Percentiles rank a stretch among this genome's conserved stretches.
These are phyloP conservation scores for Luffia ferchaultella DNA, from an alignment of 2,888 invertebrate species.

Conservation along the genomic window DNA sequence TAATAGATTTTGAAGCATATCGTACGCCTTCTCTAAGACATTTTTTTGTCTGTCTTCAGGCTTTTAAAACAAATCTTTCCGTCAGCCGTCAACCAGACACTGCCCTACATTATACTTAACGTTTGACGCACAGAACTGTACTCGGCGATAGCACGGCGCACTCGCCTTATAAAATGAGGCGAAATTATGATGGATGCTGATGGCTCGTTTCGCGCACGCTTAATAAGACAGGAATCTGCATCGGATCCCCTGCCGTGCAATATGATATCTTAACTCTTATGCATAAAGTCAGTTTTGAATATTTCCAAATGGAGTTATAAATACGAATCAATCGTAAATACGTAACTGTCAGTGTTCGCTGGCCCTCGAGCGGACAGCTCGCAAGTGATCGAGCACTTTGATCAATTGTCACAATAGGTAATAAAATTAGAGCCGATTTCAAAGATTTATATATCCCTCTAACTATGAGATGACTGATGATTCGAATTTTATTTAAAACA, in stretches of 20 bases:
- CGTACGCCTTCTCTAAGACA: too few relatives aligned
- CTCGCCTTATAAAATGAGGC: constrained; percentile 35
- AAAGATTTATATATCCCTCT: too few relatives aligned
- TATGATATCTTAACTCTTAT: constrained; percentile 19
- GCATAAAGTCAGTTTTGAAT: constrained; percentile 19
- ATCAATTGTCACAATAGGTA: constrained; percentile 2
- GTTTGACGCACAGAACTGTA: not conserved
- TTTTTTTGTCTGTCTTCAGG: too few relatives aligned
- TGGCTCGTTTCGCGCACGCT: constrained; percentile 47
- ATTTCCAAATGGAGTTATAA: constrained; percentile 10
- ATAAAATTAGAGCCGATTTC: not conserved
- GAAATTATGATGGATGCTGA: constrained; percentile 63
- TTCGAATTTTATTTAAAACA: too few relatives aligned
- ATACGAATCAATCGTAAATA: constrained; percentile 27
- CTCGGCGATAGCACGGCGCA: not conserved
- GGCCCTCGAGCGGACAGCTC: constrained; percentile 4
- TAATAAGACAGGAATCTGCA: constrained; percentile 50
- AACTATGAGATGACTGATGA: too few relatives aligned
- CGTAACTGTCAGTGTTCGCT: constrained; percentile 12
- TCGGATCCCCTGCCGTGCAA: constrained; percentile 12
- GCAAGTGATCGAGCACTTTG: constrained; percentile 4
- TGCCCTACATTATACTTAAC: not conserved
- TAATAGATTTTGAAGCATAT: too few relatives aligned
- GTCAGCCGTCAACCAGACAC: not conserved
- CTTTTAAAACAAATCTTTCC: too few relatives aligned